Evolutionary conservation across 2,888 invertebrate species (phyloP), one percentile per base, ranked within the genome.

Genomic region (Tetrapedia diversipes): DNA sequence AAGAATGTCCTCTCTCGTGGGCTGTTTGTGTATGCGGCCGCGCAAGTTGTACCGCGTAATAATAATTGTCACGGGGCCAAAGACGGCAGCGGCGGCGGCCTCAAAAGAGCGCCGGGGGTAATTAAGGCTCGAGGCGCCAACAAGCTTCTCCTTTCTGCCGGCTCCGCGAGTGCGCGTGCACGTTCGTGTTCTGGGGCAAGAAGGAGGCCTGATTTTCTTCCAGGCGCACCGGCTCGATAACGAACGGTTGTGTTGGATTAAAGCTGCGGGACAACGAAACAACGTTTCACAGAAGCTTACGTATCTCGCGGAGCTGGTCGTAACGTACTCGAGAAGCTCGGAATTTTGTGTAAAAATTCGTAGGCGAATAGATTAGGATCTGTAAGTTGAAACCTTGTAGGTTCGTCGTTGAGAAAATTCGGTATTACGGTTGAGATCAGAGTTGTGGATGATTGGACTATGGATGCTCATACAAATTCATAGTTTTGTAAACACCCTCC

Each of bases 41-140:
- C 47, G 57, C 59, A 61, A 68, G 71, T 74, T 57, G 61, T 49
- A 70, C 60, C 64, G 56, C 82, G 71, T 73, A 84, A 84, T 86
- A 85, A 85, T 86, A 84, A 85, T 85, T 79, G 82, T 82, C 78
- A 77, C 67, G 69, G 67, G 59, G 53, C 68, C 77, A 74, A 82
- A 83, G 74, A 67, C 69, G 79, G 54, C 24, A 65, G 49, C 56
- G 43, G 61, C 56, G n/a, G 47, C 49, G 61, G 85, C 83, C 84
- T 88, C 87, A 86, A 88, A 88, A 88, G 87, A 63, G 78, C 79
- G 79, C 74, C 80, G 65, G 79, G 72, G 83, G 81, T 90, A 90
- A 90, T 90, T 90, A 90, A 87, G 84, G 84, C 85, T 85, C 69
- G 80, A 78, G 86, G 82, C 86, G 81, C 80, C 86, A 84, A 80